Percentiles rank a stretch among this genome's conserved stretches.
Evolutionary conservation across 2,888 invertebrate genomes (phyloP).

Genomic region (Poecilobothrus nobilitatus): DNA sequence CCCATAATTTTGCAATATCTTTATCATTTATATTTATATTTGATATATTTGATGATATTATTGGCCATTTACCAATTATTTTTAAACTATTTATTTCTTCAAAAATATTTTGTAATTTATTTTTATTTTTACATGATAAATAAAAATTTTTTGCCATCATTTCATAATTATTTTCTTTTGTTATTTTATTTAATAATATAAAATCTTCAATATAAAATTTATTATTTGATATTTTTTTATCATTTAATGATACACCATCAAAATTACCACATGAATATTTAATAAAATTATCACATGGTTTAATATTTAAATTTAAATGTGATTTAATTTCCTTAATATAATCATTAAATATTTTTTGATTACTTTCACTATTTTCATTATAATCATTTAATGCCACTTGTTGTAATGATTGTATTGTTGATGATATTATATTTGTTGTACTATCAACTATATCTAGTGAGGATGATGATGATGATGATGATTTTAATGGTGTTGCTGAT

Average conservation of each 20-base stretch:
- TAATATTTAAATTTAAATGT: background rate
- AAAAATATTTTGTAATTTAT: slow-evolving; percentile 7
- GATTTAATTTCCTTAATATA: slow-evolving; percentile 4
- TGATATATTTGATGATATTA: background rate
- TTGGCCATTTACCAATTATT: background rate
- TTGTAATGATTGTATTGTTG: background rate
- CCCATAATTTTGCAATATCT: slow-evolving; percentile 10
- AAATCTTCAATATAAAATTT: slow-evolving; percentile 9
- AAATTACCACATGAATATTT: slow-evolving; percentile 11
- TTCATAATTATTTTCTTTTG: background rate
- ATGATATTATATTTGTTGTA: background rate
- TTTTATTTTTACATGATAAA: slow-evolving; percentile 9
- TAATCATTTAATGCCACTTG: background rate
- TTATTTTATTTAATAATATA: background rate
- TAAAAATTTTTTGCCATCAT: slow-evolving; percentile 8
- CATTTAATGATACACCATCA: background rate
- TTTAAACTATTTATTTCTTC: slow-evolving; percentile 9
- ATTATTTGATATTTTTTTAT: background rate
- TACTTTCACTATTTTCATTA: background rate
- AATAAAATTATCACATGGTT: slow-evolving; percentile 5
- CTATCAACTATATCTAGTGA: background rate
- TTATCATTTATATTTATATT: background rate
- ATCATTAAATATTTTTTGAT: background rate
- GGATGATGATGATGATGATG: background rate
- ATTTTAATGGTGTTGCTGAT: background rate